These are phyloP conservation scores for Enhydra lutris DNA, from an alignment of 2,113 vertebrate species.

Conservation along the genomic window DNA sequence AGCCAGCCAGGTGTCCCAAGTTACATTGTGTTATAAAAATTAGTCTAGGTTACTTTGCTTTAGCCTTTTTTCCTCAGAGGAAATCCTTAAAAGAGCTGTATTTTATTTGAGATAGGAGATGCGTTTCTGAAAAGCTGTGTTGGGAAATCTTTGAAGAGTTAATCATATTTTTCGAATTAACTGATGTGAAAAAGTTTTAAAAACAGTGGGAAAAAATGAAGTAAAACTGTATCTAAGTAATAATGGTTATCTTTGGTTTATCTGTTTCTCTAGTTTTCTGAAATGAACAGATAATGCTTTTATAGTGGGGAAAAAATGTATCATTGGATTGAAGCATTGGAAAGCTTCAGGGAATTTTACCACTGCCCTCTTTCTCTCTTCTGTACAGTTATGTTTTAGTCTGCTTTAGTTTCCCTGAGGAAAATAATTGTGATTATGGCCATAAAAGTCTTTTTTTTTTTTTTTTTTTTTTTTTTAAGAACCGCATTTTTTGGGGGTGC, in stretches of 20 bases:
- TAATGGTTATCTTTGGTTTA: neutral
- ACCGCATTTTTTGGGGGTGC: neutral
- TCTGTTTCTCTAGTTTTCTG: neutral
- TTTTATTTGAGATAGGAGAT: neutral
- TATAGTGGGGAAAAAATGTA: neutral
- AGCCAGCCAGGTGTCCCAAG: neutral
- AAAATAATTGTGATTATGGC: neutral
- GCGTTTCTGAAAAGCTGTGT: neutral
- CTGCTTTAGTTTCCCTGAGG: neutral
- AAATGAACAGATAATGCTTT: neutral
- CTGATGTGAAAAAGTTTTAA: neutral
- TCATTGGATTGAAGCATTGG: neutral
- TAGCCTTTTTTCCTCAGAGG: neutral
- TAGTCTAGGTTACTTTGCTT: neutral
- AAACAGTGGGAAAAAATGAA: neutral
- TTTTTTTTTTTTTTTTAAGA: neutral
- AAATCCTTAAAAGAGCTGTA: neutral
- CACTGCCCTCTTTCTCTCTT: neutral
- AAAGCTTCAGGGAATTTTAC: neutral
- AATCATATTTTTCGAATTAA: slow-evolving; percentile 2
- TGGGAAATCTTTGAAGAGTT: neutral
- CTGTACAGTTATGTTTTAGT: neutral
- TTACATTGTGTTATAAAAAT: neutral
- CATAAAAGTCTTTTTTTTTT: neutral
- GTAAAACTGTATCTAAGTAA: neutral